These are phyloP conservation scores for Hymenochirus boettgeri DNA, from an alignment of 2,113 vertebrate genomes.

Conservation along the genomic window DNA sequence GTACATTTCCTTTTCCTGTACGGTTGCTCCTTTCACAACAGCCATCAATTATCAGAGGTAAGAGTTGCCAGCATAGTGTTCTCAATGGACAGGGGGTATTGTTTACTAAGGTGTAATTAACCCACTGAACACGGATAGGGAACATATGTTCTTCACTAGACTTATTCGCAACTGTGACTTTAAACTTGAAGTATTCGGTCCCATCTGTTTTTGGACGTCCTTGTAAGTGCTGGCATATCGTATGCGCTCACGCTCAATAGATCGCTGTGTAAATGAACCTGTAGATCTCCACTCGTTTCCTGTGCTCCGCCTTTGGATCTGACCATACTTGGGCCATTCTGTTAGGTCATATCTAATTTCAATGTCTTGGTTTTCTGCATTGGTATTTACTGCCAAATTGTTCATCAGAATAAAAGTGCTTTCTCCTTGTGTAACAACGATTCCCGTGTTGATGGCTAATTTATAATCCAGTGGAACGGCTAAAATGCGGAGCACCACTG, in stretches of 20 bases:
- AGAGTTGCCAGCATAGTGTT: slow-evolving; percentile 67
- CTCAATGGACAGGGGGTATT: slow-evolving; percentile 66
- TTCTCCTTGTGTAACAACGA: slow-evolving; percentile 68
- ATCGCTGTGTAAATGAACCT: slow-evolving; percentile 70
- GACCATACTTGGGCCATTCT: slow-evolving; percentile 68
- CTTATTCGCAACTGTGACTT: slow-evolving; percentile 67
- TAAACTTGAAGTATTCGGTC: slow-evolving; percentile 76
- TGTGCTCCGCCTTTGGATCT: slow-evolving; percentile 70
- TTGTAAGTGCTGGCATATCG: slow-evolving; percentile 71
- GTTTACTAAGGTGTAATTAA: slow-evolving; percentile 67
- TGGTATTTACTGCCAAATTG: slow-evolving; percentile 74
- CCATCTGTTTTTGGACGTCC: slow-evolving; percentile 65
- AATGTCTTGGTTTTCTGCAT: slow-evolving; percentile 61
- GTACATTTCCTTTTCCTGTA: slow-evolving; percentile 65
- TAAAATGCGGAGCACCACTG: slow-evolving; percentile 75
- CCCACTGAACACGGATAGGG: slow-evolving; percentile 70
- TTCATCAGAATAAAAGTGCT: slow-evolving; percentile 59
- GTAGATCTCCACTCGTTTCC: slow-evolving; percentile 71
- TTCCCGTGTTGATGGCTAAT: slow-evolving; percentile 69
- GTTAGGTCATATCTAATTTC: slow-evolving; percentile 69
- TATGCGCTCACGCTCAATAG: slow-evolving; percentile 65
- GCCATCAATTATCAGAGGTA: slow-evolving; percentile 66
- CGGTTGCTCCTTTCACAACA: slow-evolving; percentile 51
- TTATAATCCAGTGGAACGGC: slow-evolving; percentile 71
- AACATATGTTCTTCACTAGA: slow-evolving; percentile 67